Evolutionary conservation across 2,888 invertebrate genomes (phyloP), one percentile per base, ranked within the genome.

Genomic region (Stegophylla sp.): DNA sequence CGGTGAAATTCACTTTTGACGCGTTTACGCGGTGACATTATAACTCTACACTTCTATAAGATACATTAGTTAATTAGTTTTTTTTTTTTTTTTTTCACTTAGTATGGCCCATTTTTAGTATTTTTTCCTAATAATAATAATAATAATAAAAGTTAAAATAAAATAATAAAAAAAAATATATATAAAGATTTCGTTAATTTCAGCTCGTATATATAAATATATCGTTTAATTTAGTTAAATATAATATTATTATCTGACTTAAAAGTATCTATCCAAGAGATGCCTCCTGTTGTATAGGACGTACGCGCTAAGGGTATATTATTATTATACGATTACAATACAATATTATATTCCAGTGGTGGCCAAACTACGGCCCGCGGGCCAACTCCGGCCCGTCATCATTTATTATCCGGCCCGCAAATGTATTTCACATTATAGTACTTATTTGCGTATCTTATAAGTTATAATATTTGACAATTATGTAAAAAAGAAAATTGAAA

Each of bases 61-160:
- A 28, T 28, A 45, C 12, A 10, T 28, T 28, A 26, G n/a, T 0
- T 5, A 51, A 51, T n/a, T 1, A 51, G 13, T n/a, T 4, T 51
- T n/a, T 1, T 51, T 51, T 23, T 1, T 59, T 28, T 23, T 56
- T 26, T 45, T 61, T 64, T 64, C 53, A 75, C 41, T 66, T 26
- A 75, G 51, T 75, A 75, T 75, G 75, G 75, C 75, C 51, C 75
- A 53, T 64, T 64, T 34, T 20, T 34, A 15, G 7, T 61, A 13
- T 74, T 63, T 10, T 73, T 59, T n/a, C 12, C 26, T 61, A 43
- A 41, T 61, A 73, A 7, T 61, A 73, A 45, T 20, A 67, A 61
- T 28, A 45, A 45, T 20, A 34, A 41, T 41, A 17, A 20, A 56
- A 17, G 48, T 28, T 51, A 23, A 53, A 34, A 23, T n/a, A n/a